These are phyloP conservation scores for Colinus virginianus DNA, from an alignment of 2,113 vertebrate species.

Conservation along the genomic window DNA sequence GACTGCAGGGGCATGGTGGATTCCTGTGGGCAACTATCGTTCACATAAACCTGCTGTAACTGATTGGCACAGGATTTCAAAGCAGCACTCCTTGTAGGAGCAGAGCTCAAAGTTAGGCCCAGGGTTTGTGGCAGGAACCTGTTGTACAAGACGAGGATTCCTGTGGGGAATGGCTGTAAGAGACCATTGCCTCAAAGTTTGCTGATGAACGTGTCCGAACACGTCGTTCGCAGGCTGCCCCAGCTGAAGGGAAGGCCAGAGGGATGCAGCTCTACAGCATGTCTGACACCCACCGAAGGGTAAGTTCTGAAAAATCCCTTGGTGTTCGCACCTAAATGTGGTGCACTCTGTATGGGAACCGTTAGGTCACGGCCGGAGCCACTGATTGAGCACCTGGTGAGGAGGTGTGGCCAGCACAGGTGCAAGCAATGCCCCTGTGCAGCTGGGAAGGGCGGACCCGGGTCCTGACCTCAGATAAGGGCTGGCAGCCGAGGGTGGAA, in stretches of 20 bases:
- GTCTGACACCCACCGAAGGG: fast-evolving
- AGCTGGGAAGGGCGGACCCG: no score
- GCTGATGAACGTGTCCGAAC: no score
- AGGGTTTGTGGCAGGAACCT: conserved; percentile 41
- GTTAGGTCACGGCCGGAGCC: no score
- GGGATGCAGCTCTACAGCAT: fast-evolving
- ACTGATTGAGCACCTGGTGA: no score
- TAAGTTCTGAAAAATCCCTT: neutral
- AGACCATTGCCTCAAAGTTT: no score
- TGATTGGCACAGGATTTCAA: conserved; percentile 61
- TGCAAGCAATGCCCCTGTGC: no score
- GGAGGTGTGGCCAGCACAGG: no score
- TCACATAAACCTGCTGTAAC: conserved; percentile 27
- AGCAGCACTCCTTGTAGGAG: conserved; percentile 44
- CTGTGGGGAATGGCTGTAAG: neutral
- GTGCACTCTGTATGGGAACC: neutral
- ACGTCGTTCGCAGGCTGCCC: fast-evolving
- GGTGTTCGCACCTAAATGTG: neutral
- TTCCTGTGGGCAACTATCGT: neutral
- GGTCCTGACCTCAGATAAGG: no score
- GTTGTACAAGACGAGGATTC: neutral
- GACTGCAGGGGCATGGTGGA: fast-evolving
- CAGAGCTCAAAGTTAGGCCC: conserved; percentile 37
- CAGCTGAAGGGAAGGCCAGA: fast-evolving
- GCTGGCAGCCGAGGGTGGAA: no score